These are phyloP conservation scores for Alviniconcha marisindica DNA, from an alignment of 1,140 invertebrate species.

Conservation along the genomic window DNA sequence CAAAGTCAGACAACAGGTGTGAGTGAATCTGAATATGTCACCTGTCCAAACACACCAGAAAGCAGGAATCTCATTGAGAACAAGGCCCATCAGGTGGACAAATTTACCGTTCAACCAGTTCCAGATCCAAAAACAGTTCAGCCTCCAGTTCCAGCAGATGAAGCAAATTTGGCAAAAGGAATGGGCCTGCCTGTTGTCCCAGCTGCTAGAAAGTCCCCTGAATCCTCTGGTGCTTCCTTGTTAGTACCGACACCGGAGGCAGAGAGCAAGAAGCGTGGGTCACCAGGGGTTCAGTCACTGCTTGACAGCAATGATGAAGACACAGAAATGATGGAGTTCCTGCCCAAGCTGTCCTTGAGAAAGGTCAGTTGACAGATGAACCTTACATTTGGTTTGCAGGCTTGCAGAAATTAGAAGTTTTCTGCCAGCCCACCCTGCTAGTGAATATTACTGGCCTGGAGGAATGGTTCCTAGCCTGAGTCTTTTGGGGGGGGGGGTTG, in stretches of 20 bases:
- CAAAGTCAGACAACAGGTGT: neutral
- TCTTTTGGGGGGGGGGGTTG: neutral
- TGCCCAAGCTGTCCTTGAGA: neutral
- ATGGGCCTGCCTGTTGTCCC: neutral
- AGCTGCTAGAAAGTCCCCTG: neutral
- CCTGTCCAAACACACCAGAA: neutral
- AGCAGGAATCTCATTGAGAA: neutral
- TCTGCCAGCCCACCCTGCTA: neutral
- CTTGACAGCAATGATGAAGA: neutral
- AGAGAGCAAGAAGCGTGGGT: neutral
- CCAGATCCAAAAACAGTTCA: neutral
- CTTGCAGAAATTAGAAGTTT: neutral
- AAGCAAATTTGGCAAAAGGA: neutral
- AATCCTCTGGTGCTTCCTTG: too few relatives aligned
- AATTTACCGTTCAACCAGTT: neutral
- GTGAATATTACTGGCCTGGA: neutral
- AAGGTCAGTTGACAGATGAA: neutral
- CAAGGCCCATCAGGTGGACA: too few relatives aligned
- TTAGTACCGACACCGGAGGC: too few relatives aligned
- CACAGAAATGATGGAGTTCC: conserved; percentile 1
- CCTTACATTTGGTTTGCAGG: neutral
- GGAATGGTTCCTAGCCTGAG: neutral
- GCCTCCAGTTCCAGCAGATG: too few relatives aligned
- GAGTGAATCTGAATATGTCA: conserved; percentile 4
- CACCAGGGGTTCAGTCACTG: neutral